Evolutionary conservation across 2,888 invertebrate species (phyloP), one percentile per base, ranked within the genome.

Genomic region (Campoletis raptor): DNA sequence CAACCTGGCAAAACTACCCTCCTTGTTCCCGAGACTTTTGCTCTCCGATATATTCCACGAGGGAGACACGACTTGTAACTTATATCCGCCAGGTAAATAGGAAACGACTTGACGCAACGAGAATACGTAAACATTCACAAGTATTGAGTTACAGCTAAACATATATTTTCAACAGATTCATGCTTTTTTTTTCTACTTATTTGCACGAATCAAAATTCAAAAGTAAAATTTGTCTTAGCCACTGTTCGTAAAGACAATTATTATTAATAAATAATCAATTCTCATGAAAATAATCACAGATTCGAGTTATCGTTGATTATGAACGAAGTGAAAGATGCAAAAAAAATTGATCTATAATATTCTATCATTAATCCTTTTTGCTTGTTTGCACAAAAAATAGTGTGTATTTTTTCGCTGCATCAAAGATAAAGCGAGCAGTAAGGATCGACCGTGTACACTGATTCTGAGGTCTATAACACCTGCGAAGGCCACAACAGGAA

Each of bases 41-140:
- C 48, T 45, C 48, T 54, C 7, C 74, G 52, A 66, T 70, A 77
- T 76, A 79, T 85, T 70, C 76, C 36, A 42, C 66, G 36, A 52
- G 67, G 40, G 61, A 21, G 40, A 73, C 8, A 21, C 10, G 9
- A 74, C 73, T 61, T 69, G 82, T 72, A 82, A 87, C 78, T 82
- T 76, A 72, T 85, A 76, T 87, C 70, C 79, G 21, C 42, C 52
- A 74, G 69, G 84, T 82, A 72, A 84, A 84, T 74, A 69, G 81
- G 40, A 85, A 82, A 87, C 74, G 78, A 84, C 54, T 74, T 45
- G 64, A 48, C 54, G 64, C 74, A 54, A 30, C 36, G 12, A 67
- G 86, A 81, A 86, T 86, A 74, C 72, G 77, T 40, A 74, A 86
- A 83, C 74, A 42, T 45, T 79, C 57, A 3, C 52, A 37, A 36